Evolutionary conservation across 2,797 vertebrate species (phyloP).

Genomic region (Diplodus puntazzo): DNA sequence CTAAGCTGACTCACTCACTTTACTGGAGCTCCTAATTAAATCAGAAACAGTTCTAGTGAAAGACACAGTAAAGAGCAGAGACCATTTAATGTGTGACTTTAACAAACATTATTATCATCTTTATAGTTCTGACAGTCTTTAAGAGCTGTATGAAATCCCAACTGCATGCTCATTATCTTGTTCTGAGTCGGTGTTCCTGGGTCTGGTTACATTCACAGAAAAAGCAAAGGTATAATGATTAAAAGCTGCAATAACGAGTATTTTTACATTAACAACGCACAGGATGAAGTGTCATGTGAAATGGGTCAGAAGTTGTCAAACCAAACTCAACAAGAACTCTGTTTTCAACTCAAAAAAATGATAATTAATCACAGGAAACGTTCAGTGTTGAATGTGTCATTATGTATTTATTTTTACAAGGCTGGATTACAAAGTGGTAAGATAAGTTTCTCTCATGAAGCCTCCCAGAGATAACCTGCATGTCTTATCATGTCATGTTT

Average conservation of each 20-base stretch:
- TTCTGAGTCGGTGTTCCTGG: not conserved
- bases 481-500: too few relatives aligned
- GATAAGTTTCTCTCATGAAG: too few relatives aligned
- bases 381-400: too few relatives aligned
- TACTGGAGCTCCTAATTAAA: constrained; percentile 38
- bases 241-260: not conserved
- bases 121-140: not conserved
- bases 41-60: constrained; percentile 30
- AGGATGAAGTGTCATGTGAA: not conserved
- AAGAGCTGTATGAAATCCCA: not conserved
- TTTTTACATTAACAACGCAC: not conserved
- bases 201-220: not conserved
- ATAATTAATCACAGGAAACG: too few relatives aligned
- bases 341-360: too few relatives aligned
- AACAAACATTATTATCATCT: not conserved
- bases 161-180: not conserved
- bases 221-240: not conserved
- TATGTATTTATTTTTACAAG: too few relatives aligned
- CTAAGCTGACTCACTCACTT: constrained; percentile 29
- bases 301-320: not conserved
- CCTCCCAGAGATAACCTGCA: too few relatives aligned
- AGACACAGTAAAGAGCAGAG: constrained; percentile 27
- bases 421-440: too few relatives aligned
- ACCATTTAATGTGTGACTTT: constrained; percentile 17
- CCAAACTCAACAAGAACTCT: not conserved